These are phyloP conservation scores for Phylloscopus collybita DNA, from an alignment of 2,797 vertebrate genomes.

Conservation along the genomic window DNA sequence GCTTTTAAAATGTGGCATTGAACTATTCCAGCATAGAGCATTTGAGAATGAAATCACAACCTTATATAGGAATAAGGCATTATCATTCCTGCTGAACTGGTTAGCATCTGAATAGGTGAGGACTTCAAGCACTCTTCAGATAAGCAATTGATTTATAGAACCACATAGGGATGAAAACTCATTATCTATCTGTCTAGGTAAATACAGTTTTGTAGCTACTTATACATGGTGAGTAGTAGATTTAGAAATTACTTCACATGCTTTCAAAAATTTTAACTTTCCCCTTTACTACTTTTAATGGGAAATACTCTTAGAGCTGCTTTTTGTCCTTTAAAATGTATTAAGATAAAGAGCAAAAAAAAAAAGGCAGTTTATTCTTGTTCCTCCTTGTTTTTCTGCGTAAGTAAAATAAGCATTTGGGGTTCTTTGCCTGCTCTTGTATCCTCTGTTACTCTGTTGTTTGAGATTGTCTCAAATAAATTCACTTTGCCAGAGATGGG, in stretches of 20 bases:
- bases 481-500: neutral
- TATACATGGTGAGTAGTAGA: neutral
- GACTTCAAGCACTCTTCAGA: neutral
- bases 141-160: neutral
- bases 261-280: neutral
- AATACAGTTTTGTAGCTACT: neutral
- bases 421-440: accelerated
- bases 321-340: neutral
- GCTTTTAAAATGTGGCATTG: neutral
- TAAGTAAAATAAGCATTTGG: neutral
- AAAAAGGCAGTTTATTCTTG: neutral
- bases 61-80: neutral
- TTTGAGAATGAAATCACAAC: neutral
- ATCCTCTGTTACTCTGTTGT: neutral
- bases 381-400: neutral
- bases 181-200: neutral
- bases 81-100: neutral
- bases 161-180: neutral
- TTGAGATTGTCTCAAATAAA: neutral
- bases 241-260: neutral
- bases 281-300: neutral
- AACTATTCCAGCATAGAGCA: neutral
- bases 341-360: neutral
- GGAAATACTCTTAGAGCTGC: neutral
- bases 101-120: neutral